These are phyloP conservation scores for Manduca sexta DNA, from an alignment of 1,140 invertebrate genomes.

Conservation along the genomic window DNA sequence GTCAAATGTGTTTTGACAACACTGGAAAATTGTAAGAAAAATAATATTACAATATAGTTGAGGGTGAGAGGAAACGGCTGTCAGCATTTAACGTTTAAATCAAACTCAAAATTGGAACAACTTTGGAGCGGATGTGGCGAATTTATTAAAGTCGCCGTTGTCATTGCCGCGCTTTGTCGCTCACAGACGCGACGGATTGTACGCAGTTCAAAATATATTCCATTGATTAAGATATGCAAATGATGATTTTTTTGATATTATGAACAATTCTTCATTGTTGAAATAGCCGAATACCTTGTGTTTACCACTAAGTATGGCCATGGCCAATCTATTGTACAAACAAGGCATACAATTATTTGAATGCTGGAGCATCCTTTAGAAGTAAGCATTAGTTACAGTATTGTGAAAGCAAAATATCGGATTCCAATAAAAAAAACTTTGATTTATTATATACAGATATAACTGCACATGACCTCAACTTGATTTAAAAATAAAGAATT, in stretches of 20 bases:
- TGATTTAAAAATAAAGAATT: conserved; percentile 51
- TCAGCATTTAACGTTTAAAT: conserved; percentile 58
- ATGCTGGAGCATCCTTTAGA: too few species aligned
- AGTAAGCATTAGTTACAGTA: too few species aligned
- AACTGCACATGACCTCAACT: conserved; percentile 34
- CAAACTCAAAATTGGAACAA: conserved; percentile 68
- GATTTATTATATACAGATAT: conserved; percentile 11
- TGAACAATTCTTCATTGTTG: too few species aligned
- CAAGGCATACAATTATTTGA: too few species aligned
- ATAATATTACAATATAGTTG: conserved; percentile 34
- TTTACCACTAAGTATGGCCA: too few species aligned
- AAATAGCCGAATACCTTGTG: too few species aligned
- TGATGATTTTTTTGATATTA: too few species aligned
- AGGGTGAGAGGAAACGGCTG: conserved; percentile 59
- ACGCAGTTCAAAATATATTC: conserved; percentile 30
- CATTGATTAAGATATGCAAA: too few species aligned
- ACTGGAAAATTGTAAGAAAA: conserved; percentile 32
- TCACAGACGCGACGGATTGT: conserved; percentile 24
- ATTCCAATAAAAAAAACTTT: too few species aligned
- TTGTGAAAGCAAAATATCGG: too few species aligned
- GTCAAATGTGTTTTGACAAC: conserved; percentile 14
- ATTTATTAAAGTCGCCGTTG: conserved; percentile 57
- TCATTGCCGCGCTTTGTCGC: conserved; percentile 18
- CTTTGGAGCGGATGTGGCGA: conserved; percentile 59
- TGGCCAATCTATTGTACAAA: too few species aligned